These are phyloP conservation scores for Cremastinae sp. DNA, from an alignment of 2,888 invertebrate genomes.

Conservation along the genomic window DNA sequence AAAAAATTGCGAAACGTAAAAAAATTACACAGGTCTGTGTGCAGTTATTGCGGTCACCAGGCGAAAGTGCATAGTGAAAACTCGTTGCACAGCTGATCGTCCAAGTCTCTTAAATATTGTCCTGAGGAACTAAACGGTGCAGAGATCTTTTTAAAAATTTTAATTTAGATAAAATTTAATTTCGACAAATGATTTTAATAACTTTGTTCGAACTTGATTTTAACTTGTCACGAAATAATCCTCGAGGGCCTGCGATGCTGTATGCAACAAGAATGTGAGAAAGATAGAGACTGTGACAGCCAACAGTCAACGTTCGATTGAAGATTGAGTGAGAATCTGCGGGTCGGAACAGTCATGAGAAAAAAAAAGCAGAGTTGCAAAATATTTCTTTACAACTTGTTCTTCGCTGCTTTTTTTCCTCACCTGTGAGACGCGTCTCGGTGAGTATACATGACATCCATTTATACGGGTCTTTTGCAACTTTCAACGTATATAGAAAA, in stretches of 20 bases:
- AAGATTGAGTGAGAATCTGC: constrained; percentile 49
- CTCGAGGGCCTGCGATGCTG: too few species aligned
- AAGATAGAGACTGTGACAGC: background rate
- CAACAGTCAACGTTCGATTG: constrained; percentile 39
- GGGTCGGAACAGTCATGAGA: constrained; percentile 34
- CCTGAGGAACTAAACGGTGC: background rate
- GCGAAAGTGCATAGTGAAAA: constrained; percentile 48
- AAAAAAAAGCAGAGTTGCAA: constrained; percentile 33
- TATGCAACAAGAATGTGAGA: too few species aligned
- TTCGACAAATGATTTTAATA: too few species aligned
- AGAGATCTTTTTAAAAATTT: background rate
- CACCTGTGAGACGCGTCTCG: background rate
- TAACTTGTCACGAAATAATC: too few species aligned
- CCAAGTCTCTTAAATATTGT: background rate
- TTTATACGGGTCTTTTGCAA: constrained; percentile 61
- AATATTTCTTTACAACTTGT: constrained; percentile 23
- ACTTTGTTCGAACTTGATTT: too few species aligned
- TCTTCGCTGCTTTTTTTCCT: background rate
- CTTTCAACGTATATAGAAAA: constrained; percentile 55
- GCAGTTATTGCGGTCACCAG: constrained; percentile 42
- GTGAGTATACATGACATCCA: constrained; percentile 6
- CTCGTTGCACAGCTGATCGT: constrained; percentile 24
- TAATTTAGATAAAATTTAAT: too few species aligned
- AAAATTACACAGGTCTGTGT: background rate
- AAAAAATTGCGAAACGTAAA: constrained; percentile 43